Evolutionary conservation across 1,140 invertebrate species (phyloP).

Genomic region (Cherax destructor): DNA sequence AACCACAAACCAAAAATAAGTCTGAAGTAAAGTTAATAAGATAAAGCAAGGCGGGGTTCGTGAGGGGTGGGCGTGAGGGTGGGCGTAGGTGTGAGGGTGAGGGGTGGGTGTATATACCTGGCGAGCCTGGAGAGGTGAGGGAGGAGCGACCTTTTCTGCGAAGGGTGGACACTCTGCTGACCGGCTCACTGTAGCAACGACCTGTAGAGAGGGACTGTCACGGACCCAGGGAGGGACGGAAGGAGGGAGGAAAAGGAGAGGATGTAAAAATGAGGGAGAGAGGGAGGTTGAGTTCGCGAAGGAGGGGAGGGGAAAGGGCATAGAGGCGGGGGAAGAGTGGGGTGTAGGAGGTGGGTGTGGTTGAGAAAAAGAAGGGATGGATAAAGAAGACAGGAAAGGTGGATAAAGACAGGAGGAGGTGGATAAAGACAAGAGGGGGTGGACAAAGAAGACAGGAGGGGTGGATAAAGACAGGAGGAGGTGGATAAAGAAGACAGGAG

Average conservation of each 20-base stretch:
- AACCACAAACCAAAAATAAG: too few species aligned
- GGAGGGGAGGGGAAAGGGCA: too few species aligned
- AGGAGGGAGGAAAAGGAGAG: background rate
- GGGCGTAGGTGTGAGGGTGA: background rate
- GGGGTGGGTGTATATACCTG: slow-evolving; percentile 27
- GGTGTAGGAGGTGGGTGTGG: background rate
- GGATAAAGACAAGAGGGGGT: background rate
- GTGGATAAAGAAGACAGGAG: background rate
- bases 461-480: background rate
- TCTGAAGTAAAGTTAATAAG: too few species aligned
- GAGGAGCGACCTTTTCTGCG: slow-evolving; percentile 24
- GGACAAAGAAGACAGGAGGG: background rate
- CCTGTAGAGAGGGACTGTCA: background rate
- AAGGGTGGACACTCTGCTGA: slow-evolving; percentile 41
- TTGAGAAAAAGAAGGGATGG: background rate
- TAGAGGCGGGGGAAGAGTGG: background rate
- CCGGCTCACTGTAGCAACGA: slow-evolving; percentile 33
- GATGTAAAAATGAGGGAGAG: background rate
- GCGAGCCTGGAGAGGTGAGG: slow-evolving; percentile 51
- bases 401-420: background rate
- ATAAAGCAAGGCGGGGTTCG: too few species aligned
- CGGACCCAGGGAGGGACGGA: background rate
- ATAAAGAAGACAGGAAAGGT: background rate
- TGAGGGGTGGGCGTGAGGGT: background rate
- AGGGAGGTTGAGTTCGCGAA: background rate